A percentile compares a stretch with the other conserved stretches of the same genome.
Conservation (phyloP, 1,140 invertebrate genomes). For the Drosophila seguyi region DNA sequence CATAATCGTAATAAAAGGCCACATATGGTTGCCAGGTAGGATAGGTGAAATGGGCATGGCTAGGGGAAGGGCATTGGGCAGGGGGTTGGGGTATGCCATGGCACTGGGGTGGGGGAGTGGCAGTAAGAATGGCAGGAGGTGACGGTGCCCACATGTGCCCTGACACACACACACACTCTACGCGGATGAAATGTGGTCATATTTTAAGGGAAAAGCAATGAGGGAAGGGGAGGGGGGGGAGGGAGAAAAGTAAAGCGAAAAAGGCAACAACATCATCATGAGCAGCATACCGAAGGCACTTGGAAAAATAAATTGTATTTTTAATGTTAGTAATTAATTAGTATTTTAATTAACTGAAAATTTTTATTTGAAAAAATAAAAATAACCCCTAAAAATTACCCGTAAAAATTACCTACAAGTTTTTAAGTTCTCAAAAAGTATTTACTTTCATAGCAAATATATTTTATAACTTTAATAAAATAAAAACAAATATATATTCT, state of each 20-base stretch:
- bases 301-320: not conserved
- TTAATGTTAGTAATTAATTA: not conserved
- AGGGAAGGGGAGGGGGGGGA: not conserved
- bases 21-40: conserved; percentile 63
- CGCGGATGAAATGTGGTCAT: conserved; percentile 64
- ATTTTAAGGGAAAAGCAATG: conserved; percentile 47
- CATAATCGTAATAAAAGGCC: conserved; percentile 79
- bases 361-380: no score
- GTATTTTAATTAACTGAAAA: not conserved
- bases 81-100: not conserved
- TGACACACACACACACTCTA: conserved; percentile 19
- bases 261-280: conserved; percentile 48
- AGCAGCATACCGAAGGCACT: conserved; percentile 26
- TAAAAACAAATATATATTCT: no score
- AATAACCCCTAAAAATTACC: no score
- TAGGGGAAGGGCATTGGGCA: not conserved
- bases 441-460: no score
- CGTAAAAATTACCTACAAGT: no score
- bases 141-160: conserved; percentile 44
- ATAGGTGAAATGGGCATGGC: conserved; percentile 29
- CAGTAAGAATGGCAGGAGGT: conserved; percentile 11
- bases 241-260: conserved; percentile 22
- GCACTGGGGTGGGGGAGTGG: not conserved
- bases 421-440: no score
- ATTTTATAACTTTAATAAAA: no score